These are phyloP conservation scores for Malaclemys terrapin DNA, from an alignment of 2,113 vertebrate genomes.

Conservation along the genomic window DNA sequence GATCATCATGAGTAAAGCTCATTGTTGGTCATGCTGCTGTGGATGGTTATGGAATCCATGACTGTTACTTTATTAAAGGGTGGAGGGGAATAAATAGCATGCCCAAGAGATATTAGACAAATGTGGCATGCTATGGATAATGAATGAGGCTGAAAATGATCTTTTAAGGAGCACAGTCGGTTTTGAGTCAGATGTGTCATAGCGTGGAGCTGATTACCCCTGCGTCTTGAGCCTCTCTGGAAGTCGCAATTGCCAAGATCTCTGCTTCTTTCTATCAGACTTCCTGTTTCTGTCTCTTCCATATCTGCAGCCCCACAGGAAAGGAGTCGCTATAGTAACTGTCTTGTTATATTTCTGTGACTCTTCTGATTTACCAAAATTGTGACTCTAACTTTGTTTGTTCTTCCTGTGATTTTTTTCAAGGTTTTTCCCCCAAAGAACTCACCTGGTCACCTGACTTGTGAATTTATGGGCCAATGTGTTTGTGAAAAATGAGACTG, in stretches of 20 bases:
- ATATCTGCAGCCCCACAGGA: neutral
- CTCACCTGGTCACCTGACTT: neutral
- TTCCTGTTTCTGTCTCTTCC: neutral
- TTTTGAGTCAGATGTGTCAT: neutral
- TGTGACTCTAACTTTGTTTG: neutral
- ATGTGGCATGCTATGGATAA: rapidly evolving
- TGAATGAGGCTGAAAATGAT: neutral
- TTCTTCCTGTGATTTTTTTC: too few species aligned
- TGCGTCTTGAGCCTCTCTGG: neutral
- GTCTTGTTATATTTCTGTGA: neutral
- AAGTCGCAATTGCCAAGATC: neutral
- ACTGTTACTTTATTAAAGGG: neutral
- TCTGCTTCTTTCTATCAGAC: neutral
- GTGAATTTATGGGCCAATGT: neutral
- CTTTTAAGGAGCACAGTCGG: neutral
- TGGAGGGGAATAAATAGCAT: neutral
- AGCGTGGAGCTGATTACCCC: neutral
- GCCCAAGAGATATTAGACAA: rapidly evolving
- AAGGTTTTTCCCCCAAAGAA: neutral
- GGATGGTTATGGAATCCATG: neutral
- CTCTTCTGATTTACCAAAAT: neutral
- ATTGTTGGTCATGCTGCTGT: neutral
- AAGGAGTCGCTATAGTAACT: neutral
- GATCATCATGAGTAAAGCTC: neutral
- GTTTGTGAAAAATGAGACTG: neutral